Base-by-base conservation (phyloP, 1,140 invertebrate species). In the Tetranychus cinnabarinus region DNA sequence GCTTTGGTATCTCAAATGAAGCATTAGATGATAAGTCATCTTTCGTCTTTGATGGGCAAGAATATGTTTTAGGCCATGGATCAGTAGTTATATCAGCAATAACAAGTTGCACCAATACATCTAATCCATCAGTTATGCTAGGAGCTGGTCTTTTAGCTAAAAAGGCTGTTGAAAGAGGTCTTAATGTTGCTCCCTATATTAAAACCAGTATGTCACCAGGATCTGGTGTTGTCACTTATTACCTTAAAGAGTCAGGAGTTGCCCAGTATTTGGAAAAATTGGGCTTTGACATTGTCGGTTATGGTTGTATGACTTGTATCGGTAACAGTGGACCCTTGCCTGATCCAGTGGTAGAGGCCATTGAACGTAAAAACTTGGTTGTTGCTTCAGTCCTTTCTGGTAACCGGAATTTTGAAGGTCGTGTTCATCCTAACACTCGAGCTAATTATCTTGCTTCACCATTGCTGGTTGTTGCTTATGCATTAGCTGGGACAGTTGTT, bases 261-360 rank as follows among this genome's bases (percentile, higher is more conserved):
- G 81, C 88, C 34, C 83, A 86, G 0, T 84, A 81, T 68, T 73
- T 98, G 48, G 80, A 85, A 63, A 79, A 86, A 71, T 77, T 96
- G 12, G 93, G 92, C 8, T 98, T 97, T 73, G 80, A 89, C 68
- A 83, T 91, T 59, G 85, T 88, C 37, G 92, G 92, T n/a, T 96
- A 92, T 70, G 80, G 93, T 1, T 97, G 93, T 74, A 97, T 96
- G 91, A 97, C 92, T 0, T 97, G 93, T 72, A 98, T 98, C 65
- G 95, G 95, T 8, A 97, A 97, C 73, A 88, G 85, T 56, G 93
- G 93, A 12, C 90, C 90, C 0, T 78, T 98, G 7, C 84, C 88
- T 60, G 89, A 95, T 62, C 78, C 83, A 64, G 84, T 98, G 35
- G 82, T 82, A 0, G 86, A 89, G 68, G 88, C 86, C 2, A 96